A percentile compares a stretch with the other conserved stretches of the same genome.
phyloP scores from a whole-genome alignment of 2,888 invertebrate genomes.

The Fragum fragum region DNA sequence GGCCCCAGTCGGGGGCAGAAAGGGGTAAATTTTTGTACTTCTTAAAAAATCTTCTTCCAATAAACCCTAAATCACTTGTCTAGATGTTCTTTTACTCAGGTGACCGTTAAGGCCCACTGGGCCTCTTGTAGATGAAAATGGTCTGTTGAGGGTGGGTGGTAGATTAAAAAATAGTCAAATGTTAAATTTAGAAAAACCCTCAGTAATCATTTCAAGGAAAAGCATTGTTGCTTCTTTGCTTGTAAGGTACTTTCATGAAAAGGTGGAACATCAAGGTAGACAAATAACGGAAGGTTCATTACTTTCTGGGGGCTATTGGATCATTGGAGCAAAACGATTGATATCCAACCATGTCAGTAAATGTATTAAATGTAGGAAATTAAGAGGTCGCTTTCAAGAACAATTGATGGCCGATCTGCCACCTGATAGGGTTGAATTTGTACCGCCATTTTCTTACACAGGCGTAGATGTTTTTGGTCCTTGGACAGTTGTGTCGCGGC shows the following conservation, averaged over 20 bases:
- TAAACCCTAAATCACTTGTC: too few species aligned
- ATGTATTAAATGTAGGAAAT: constrained; percentile 8
- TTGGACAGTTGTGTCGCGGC: neutral
- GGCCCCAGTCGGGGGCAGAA: too few species aligned
- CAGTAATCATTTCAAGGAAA: neutral
- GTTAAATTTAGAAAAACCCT: neutral
- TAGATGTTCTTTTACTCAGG: too few species aligned
- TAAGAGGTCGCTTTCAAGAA: constrained; percentile 2
- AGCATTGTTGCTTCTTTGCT: neutral
- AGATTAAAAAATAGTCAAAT: neutral
- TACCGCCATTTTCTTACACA: constrained; percentile 1
- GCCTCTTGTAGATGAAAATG: constrained; percentile 1
- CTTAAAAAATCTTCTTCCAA: too few species aligned
- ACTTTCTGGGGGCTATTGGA: neutral
- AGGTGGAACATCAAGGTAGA: neutral
- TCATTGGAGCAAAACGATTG: neutral
- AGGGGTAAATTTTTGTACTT: too few species aligned
- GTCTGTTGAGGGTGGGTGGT: neutral
- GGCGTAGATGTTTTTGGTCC: constrained; percentile 12
- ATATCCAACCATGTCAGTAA: neutral
- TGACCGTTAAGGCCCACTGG: too few species aligned
- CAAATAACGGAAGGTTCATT: constrained; percentile 5
- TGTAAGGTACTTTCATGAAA: neutral
- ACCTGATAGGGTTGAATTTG: neutral
- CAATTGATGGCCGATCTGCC: constrained; percentile 3